A percentile compares a stretch with the other conserved stretches of the same genome.
Conservation (phyloP, 2,888 invertebrate species). For the Limenitis arthemis region DNA sequence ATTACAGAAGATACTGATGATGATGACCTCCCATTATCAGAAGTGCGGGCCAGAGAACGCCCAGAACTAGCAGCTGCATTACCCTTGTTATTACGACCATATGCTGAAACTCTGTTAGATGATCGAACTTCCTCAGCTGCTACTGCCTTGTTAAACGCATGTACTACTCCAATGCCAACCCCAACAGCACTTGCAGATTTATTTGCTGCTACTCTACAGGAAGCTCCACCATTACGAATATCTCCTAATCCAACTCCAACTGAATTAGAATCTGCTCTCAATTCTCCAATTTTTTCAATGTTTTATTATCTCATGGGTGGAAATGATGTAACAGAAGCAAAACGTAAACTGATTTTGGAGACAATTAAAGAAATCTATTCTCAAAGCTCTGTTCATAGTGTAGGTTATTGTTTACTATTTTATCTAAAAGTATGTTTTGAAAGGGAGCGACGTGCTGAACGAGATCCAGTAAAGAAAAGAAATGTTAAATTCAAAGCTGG, state of each 20-base stretch:
- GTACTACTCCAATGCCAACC: constrained; percentile 53
- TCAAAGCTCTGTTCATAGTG: constrained; percentile 75
- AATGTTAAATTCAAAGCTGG: constrained; percentile 83
- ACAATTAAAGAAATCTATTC: constrained; percentile 86
- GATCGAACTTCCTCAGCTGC: constrained; percentile 55
- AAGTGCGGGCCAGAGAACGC: constrained; percentile 79
- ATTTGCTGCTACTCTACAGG: constrained; percentile 62
- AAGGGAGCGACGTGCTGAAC: constrained; percentile 59
- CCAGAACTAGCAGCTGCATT: constrained; percentile 66
- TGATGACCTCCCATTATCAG: constrained; percentile 85
- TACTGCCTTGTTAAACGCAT: constrained; percentile 52
- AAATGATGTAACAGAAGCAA: constrained; percentile 77
- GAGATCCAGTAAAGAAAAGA: constrained; percentile 67
- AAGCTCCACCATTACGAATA: constrained; percentile 63
- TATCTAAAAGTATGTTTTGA: constrained; percentile 86
- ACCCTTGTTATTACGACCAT: constrained; percentile 53
- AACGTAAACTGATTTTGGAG: constrained; percentile 83
- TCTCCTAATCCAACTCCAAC: constrained; percentile 61
- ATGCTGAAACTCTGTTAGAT: constrained; percentile 61
- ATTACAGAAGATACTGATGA: constrained; percentile 76
- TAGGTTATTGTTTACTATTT: constrained; percentile 91
- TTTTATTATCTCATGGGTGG: constrained; percentile 85
- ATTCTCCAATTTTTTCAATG: constrained; percentile 88
- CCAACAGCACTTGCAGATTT: constrained; percentile 57
- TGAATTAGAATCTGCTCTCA: constrained; percentile 77